A percentile compares a stretch with the other conserved stretches of the same genome.
Conservation (phyloP, 2,797 vertebrate genomes). For the Sebastes iracundus region DNA sequence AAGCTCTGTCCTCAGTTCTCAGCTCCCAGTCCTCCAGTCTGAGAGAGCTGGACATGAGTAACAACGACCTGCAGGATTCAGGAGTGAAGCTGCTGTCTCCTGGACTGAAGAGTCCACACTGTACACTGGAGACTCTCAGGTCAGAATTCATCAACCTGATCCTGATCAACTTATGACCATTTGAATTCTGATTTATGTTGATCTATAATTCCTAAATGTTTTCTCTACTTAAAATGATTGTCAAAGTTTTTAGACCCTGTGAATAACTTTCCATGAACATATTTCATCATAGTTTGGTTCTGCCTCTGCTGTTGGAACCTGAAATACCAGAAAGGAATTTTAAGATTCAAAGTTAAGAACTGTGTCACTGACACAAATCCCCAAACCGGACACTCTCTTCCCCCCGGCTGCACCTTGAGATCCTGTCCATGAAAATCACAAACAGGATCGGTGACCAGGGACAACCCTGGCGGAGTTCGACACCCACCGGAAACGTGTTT, state of each 20-base stretch:
- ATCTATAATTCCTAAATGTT: not conserved
- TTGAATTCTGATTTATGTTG: not conserved
- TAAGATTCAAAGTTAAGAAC: not conserved
- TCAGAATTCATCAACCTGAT: not conserved
- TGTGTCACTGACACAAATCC: too few relatives aligned
- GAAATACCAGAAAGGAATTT: not conserved
- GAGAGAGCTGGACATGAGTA: not conserved
- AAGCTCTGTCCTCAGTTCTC: not conserved
- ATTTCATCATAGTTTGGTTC: too few relatives aligned
- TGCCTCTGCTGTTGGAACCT: too few relatives aligned
- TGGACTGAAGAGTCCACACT: not conserved
- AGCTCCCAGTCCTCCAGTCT: not conserved
- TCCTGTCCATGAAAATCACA: too few relatives aligned
- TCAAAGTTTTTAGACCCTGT: too few relatives aligned
- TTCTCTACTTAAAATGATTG: too few relatives aligned
- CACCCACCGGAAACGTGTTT: too few relatives aligned
- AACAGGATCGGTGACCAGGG: too few relatives aligned
- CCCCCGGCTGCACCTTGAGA: too few relatives aligned
- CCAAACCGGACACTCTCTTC: too few relatives aligned
- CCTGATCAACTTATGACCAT: not conserved
- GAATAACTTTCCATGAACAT: too few relatives aligned
- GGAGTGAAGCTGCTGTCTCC: not conserved
- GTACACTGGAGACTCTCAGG: not conserved
- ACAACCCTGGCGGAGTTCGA: too few relatives aligned
- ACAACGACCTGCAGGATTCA: not conserved